phyloP scores from a whole-genome alignment of 2,113 vertebrate species.

The Rattus norvegicus region GRCr8 NC_086019.1:169130001-169130500 shows the following conservation, averaged over 20 bases:
- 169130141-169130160: neutral
- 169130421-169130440: neutral
- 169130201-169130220: neutral
- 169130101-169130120: neutral
- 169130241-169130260: neutral
- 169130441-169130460: neutral
- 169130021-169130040: constrained; percentile 31
- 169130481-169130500: constrained; percentile 57
- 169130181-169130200: neutral
- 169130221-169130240: neutral
- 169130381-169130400: neutral
- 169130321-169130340: neutral
- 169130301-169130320: neutral
- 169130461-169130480: neutral
- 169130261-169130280: neutral
- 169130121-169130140: neutral
- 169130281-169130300: neutral
- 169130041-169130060: constrained; percentile 1
- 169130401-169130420: neutral
- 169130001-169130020: constrained; percentile 38
- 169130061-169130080: constrained; percentile 32
- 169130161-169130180: neutral
- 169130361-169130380: too few relatives aligned
- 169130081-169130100: constrained; percentile 33
- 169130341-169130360: neutral